Evolutionary conservation across 2,113 vertebrate species (phyloP), one percentile per base, ranked within the genome.

Genomic region (Sialia sialis): DNA sequence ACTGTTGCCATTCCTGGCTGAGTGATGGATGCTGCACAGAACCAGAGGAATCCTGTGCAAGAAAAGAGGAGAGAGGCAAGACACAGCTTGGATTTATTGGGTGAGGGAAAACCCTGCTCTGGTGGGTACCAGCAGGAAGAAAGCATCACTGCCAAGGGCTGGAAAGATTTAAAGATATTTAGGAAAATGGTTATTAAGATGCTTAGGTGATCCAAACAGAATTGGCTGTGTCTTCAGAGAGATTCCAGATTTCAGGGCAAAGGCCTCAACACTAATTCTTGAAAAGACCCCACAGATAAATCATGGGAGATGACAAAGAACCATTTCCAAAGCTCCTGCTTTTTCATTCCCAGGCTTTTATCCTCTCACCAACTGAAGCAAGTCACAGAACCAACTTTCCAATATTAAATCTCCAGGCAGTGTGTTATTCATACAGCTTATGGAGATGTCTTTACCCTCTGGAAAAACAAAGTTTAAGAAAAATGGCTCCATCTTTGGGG

Each of bases 401-500:
- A 86, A 67, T 92, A 88, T 96, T 69, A 95, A 94, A 85, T 96
- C 94, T 92, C 92, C 51, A 94, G 91, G 94, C 93, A 81, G 62
- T 44, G 52, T 63, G 88, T 87, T 96, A 83, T 81, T 96, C 95
- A 87, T 68, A 84, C 52, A 89, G 95, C 77, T 91, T 82, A 94
- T 83, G 91, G 73, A 94, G 96, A 96, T 96, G 93, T 75, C 79
- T 96, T 95, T 84, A 84, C 90, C 96, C 95, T 89, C 88, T 92
- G 94, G 93, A 95, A 94, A 97, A 95, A 96, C 76, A 95, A 95
- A 96, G 84, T 95, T 96, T 52, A 88, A 93, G 93, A 93, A 96
- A 95, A 97, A 97, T 93, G 62, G 69, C 80, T 94, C 67, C 52
- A 94, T 94, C 96, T 95, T 95, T 95, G 91, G 94, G 94, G 95